A percentile compares a stretch with the other conserved stretches of the same genome.
Conservation (phyloP, 2,797 vertebrate genomes). For the Aphelocoma californica region DNA sequence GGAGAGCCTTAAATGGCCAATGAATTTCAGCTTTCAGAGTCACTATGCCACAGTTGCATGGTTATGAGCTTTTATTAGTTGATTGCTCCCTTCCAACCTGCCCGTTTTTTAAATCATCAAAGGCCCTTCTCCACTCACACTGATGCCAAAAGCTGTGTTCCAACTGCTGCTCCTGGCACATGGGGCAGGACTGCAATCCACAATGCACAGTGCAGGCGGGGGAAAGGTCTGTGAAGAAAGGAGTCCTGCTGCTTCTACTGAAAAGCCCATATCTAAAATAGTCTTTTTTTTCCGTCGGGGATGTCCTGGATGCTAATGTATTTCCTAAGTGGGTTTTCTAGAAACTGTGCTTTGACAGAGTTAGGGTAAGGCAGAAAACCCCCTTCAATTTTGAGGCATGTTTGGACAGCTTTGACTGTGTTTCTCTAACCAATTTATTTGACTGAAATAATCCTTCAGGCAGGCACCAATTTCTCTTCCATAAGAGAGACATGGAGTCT, state of each 20-base stretch:
- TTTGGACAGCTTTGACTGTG: background rate
- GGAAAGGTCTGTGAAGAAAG: background rate
- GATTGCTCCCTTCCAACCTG: constrained; percentile 11
- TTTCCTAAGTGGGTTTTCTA: background rate
- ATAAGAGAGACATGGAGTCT: background rate
- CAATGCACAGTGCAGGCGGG: background rate
- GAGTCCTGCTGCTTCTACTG: background rate
- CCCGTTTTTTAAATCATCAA: constrained; percentile 8
- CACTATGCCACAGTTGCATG: background rate
- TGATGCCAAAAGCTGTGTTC: background rate
- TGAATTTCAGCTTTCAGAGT: constrained; percentile 16
- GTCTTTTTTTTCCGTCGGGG: background rate
- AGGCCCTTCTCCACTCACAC: background rate
- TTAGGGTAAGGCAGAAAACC: background rate
- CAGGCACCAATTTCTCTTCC: background rate
- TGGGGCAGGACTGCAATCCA: background rate
- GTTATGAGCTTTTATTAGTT: constrained; percentile 31
- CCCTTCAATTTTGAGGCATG: background rate
- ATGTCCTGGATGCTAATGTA: background rate
- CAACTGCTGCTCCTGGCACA: background rate
- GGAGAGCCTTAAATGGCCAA: constrained; percentile 3
- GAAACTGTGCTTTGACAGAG: background rate
- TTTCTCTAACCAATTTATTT: background rate
- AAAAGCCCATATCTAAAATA: background rate
- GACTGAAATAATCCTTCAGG: background rate